Evolutionary conservation across 2,113 vertebrate genomes (phyloP).

Genomic region (Burhinus oedicnemus): DNA sequence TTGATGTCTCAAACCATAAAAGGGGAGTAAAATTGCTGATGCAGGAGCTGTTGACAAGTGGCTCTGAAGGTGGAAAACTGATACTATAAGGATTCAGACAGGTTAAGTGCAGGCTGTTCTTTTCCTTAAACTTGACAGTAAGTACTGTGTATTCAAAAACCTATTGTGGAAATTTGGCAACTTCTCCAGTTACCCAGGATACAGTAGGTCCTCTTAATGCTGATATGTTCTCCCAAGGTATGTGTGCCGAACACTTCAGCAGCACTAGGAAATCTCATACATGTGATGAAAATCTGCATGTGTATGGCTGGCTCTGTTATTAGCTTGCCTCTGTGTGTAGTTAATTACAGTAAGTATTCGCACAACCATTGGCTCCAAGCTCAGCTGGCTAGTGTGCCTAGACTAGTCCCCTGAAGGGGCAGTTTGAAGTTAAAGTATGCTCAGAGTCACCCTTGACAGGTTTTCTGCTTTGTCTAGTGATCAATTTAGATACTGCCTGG

Average conservation of each 20-base stretch:
- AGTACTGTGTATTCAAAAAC: background rate
- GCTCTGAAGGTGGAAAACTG: background rate
- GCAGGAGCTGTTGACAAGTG: background rate
- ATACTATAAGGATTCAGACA: background rate
- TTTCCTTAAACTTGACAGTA: background rate
- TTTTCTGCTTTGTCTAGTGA: background rate
- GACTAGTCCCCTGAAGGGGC: background rate
- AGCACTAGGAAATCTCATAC: background rate
- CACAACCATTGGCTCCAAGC: background rate
- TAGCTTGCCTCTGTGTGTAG: background rate
- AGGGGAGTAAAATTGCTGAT: background rate
- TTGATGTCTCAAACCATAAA: background rate
- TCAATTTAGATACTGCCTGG: background rate
- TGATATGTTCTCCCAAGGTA: background rate
- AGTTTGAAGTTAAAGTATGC: background rate
- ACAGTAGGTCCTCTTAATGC: background rate
- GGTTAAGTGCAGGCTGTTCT: background rate
- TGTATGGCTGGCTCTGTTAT: background rate
- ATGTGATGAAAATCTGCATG: background rate
- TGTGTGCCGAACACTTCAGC: background rate
- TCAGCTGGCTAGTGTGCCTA: background rate
- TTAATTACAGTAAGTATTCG: background rate
- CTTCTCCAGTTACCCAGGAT: background rate
- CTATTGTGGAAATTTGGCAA: background rate
- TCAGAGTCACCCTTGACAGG: background rate